Evolutionary conservation across 1,140 invertebrate species (phyloP).

Genomic region (Helicoverpa zea): DNA sequence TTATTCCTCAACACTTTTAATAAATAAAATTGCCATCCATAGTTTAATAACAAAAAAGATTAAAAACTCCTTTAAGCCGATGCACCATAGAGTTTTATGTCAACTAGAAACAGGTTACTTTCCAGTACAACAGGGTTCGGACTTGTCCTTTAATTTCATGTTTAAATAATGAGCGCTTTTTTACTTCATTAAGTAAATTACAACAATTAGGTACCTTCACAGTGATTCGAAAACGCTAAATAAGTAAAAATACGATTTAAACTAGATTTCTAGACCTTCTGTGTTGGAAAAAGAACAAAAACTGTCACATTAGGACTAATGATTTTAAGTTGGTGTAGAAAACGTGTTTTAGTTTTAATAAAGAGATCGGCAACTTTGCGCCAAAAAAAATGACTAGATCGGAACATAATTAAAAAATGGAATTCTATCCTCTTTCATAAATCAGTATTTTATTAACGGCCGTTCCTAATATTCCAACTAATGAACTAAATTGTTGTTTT

Average conservation of each 20-base stretch:
- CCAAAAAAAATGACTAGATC: too few species aligned
- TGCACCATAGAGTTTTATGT: slow-evolving; percentile 5
- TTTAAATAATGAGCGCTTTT: not conserved
- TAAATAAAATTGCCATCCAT: too few species aligned
- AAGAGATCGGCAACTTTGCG: too few species aligned
- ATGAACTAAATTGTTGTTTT: too few species aligned
- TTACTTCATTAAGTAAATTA: slow-evolving; percentile 11
- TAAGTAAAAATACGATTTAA: slow-evolving; percentile 5
- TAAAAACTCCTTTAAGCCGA: not conserved
- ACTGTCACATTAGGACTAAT: not conserved
- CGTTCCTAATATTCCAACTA: too few species aligned
- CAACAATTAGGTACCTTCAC: not conserved
- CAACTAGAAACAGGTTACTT: not conserved
- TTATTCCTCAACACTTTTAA: too few species aligned
- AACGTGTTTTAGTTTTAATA: too few species aligned
- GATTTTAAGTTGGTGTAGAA: too few species aligned
- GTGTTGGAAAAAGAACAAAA: not conserved
- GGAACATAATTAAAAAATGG: too few species aligned
- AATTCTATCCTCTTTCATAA: too few species aligned
- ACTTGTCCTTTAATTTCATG: slow-evolving; percentile 6
- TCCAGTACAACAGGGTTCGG: not conserved
- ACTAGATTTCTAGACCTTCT: not conserved
- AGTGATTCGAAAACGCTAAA: slow-evolving; percentile 1
- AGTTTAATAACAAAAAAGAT: too few species aligned
- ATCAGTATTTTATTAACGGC: too few species aligned